phyloP scores from a whole-genome alignment of 2,888 invertebrate species.

The Eupithecia dodoneata region DNA sequence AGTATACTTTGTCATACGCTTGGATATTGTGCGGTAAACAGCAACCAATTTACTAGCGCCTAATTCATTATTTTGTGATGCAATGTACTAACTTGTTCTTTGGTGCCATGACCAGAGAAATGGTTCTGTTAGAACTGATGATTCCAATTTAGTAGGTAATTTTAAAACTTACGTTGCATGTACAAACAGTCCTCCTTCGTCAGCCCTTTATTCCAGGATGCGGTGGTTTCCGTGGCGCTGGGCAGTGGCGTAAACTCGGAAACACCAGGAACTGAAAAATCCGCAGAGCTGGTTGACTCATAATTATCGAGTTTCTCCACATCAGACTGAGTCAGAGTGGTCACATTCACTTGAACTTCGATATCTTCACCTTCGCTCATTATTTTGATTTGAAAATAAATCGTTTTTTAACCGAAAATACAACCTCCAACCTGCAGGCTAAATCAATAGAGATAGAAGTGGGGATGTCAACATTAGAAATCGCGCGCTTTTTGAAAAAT shows the following conservation, averaged over 20 bases:
- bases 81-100: not conserved
- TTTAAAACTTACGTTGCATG: constrained; percentile 88
- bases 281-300: constrained; percentile 63
- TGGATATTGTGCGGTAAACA: not conserved
- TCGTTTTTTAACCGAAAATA: constrained; percentile 73
- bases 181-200: constrained; percentile 89
- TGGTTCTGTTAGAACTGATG: not conserved
- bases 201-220: constrained; percentile 88
- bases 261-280: constrained; percentile 92
- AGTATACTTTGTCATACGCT: not conserved
- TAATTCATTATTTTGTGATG: not conserved
- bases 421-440: constrained; percentile 46
- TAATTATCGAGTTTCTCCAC: constrained; percentile 43
- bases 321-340: constrained; percentile 31
- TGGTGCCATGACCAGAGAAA: not conserved
- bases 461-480: constrained; percentile 73
- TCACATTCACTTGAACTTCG: constrained; percentile 53
- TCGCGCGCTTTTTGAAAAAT: constrained; percentile 78
- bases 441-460: constrained; percentile 50
- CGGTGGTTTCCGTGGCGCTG: constrained; percentile 81
- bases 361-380: constrained; percentile 57
- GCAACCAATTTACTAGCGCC: not conserved
- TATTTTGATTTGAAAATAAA: constrained; percentile 69
- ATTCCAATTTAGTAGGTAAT: not conserved
- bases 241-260: constrained; percentile 91